phyloP scores from a whole-genome alignment of 2,113 vertebrate species.

The Chauna torquata region DNA sequence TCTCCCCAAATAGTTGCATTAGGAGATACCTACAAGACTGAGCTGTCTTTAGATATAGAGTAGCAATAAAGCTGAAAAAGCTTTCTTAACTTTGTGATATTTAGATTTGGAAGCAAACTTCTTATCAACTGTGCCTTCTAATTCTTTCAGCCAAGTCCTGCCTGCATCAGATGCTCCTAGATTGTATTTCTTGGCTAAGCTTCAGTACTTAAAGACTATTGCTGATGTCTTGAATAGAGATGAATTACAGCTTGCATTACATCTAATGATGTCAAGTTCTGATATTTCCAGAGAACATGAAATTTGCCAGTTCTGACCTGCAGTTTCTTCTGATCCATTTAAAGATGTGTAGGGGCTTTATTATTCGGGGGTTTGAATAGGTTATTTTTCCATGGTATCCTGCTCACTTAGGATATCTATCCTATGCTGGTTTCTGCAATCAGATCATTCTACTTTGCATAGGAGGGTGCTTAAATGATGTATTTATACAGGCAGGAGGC shows the following conservation, averaged over 20 bases:
- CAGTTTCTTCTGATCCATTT: slow-evolving; percentile 19
- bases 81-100: neutral
- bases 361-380: neutral
- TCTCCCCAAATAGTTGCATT: neutral
- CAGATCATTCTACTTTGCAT: neutral
- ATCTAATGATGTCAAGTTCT: neutral
- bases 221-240: neutral
- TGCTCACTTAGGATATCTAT: neutral
- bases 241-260: neutral
- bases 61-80: neutral
- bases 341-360: slow-evolving; percentile 1
- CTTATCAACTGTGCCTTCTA: neutral
- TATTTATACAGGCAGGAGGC: slow-evolving; percentile 46
- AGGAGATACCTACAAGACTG: neutral
- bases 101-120: neutral
- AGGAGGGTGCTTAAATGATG: slow-evolving; percentile 29
- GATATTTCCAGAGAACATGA: neutral
- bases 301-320: neutral
- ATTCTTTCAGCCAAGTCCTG: neutral
- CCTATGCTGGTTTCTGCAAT: slow-evolving; percentile 30
- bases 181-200: neutral
- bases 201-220: neutral
- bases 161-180: neutral
- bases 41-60: neutral
- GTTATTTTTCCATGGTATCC: slow-evolving; percentile 20